Percentiles rank a stretch among this genome's conserved stretches.
These are phyloP conservation scores for Muraenolepis orangiensis DNA, from an alignment of 2,797 vertebrate species.

Conservation along the genomic window DNA sequence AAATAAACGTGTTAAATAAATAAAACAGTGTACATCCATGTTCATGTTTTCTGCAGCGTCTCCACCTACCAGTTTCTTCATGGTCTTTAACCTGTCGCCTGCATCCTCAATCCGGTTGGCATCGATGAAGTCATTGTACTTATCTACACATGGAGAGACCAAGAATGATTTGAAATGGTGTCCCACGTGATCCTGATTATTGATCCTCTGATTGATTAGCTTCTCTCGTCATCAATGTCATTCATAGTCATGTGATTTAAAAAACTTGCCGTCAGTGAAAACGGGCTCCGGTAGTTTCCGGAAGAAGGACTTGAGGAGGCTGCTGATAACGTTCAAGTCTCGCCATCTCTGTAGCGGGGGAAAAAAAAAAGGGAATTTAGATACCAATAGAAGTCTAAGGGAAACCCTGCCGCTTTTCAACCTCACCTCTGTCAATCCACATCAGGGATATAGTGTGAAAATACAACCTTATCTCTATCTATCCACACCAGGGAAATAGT, in stretches of 20 bases:
- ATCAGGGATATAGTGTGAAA: too few species aligned
- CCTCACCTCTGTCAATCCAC: too few species aligned
- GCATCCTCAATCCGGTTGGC: constrained; percentile 89
- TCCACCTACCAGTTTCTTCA: constrained; percentile 85
- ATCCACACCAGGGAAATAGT: too few species aligned
- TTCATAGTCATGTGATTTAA: not conserved
- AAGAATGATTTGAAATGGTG: not conserved
- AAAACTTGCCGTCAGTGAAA: constrained; percentile 87
- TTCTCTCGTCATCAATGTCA: not conserved
- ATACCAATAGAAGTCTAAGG: not conserved
- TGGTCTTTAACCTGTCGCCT: constrained; percentile 85
- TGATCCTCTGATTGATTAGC: not conserved
- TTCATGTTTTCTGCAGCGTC: not conserved
- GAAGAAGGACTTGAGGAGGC: constrained; percentile 94
- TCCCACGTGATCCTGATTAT: not conserved
- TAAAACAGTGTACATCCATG: not conserved
- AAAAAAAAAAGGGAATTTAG: not conserved
- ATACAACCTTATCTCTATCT: too few species aligned
- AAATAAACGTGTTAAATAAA: too few species aligned
- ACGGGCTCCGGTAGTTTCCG: constrained; percentile 92
- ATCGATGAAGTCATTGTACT: constrained; percentile 92
- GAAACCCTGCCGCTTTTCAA: too few species aligned
- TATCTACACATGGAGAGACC: constrained; percentile 72
- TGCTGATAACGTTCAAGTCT: constrained; percentile 95
- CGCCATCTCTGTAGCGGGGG: constrained; percentile 90